Evolutionary conservation across 2,113 vertebrate genomes (phyloP).

Genomic region (Acanthisitta chloris): DNA sequence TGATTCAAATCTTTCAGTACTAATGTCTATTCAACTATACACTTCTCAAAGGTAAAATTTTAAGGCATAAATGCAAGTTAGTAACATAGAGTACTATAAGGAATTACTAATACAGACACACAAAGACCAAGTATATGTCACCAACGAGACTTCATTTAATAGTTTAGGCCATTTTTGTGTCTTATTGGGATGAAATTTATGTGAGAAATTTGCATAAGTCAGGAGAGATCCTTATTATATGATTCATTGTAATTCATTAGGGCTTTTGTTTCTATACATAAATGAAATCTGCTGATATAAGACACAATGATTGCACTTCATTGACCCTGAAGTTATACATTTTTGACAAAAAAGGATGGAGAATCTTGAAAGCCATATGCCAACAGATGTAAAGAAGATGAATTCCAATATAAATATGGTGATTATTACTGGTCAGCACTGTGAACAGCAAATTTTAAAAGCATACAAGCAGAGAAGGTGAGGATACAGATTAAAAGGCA

Average conservation of each 20-base stretch:
- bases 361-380: slow-evolving; percentile 30
- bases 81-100: neutral
- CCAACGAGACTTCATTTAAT: neutral
- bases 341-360: neutral
- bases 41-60: neutral
- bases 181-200: neutral
- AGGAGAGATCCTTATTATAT: neutral
- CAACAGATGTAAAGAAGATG: neutral
- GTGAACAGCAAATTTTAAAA: neutral
- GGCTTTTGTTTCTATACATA: neutral
- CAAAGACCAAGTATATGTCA: neutral
- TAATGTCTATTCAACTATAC: neutral
- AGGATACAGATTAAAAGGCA: slow-evolving; percentile 25
- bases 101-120: neutral
- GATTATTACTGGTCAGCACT: slow-evolving; percentile 18
- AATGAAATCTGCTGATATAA: neutral
- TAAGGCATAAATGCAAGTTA: neutral
- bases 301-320: neutral
- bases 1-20: neutral
- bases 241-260: neutral
- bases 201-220: slow-evolving; percentile 30
- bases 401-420: neutral
- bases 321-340: slow-evolving; percentile 3
- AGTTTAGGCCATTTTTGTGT: neutral
- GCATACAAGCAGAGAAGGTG: neutral